Base-by-base conservation (phyloP, 2,797 vertebrate genomes). In the Eulemur albifrons region DNA sequence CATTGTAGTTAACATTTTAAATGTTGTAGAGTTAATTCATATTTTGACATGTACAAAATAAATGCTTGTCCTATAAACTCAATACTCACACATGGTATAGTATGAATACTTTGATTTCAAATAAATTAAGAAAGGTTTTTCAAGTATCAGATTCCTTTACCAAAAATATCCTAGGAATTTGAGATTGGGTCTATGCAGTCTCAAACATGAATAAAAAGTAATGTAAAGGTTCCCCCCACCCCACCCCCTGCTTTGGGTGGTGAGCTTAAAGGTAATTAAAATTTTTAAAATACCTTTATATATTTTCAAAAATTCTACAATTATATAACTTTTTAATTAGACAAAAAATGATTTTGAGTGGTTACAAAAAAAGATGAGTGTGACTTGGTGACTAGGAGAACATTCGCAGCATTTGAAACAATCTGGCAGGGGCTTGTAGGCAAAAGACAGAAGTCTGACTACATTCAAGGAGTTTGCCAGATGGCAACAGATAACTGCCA, bases 381-480 rank as follows among this genome's bases (percentile, higher is more conserved):
- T 77, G 48, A 20, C 52, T 93, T 91, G 77, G 72, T 75, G 54
- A 57, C 50, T 21, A 85, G 84, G 72, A 85, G 94, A 95, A 94
- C 69, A 97, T 57, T 88, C 18, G 14, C 27, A 90, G 93, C 32
- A 76, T 95, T 96, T 96, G 67, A 85, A 93, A 79, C 21, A 79
- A 76, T 69, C 83, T 96, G 91, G 94, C 73, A 88, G 90, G 52
- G 14, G 25, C 87, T 93, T 65, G 8, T 80, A 97, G 45, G 81
- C n/a, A 97, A 96, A 96, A 88, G 95, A 90, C 57, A 87, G 95
- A 97, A 97, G 96, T 95, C 93, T 95, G 96, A 97, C 83, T 90
- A 87, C 80, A 79, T 93, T 96, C 11, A 80, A 45, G 48, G 88
- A 70, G 93, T 93, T 93, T 93, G 57, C 97, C 97, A 98, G 97